These are phyloP conservation scores for Champsocephalus esox DNA, from an alignment of 2,797 vertebrate species.

Conservation along the genomic window DNA sequence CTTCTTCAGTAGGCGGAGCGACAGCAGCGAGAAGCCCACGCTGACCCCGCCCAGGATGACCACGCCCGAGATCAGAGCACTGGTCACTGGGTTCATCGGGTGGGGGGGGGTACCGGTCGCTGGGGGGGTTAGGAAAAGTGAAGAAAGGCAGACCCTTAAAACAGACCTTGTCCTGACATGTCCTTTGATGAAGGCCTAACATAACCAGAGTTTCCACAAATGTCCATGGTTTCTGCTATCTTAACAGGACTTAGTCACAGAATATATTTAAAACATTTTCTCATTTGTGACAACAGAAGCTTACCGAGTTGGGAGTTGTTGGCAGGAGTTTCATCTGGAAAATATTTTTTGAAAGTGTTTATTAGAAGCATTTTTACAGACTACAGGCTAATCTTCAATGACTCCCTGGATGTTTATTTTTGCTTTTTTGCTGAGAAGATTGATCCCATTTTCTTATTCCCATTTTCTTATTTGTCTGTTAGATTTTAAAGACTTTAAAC, in stretches of 20 bases:
- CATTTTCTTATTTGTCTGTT: neutral
- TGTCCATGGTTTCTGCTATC: neutral
- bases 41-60: constrained; percentile 89
- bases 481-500: neutral
- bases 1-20: constrained; percentile 88
- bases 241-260: neutral
- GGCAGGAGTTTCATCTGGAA: constrained; percentile 92
- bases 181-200: constrained; percentile 7
- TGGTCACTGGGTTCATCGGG: constrained; percentile 89
- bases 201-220: constrained; percentile 8
- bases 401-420: neutral
- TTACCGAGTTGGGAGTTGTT: constrained; percentile 97
- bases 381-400: neutral
- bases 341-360: constrained; percentile 21
- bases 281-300: constrained; percentile 41
- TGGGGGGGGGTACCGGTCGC: constrained; percentile 75
- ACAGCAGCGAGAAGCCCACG: constrained; percentile 87
- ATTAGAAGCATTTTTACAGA: constrained; percentile 1
- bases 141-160: constrained; percentile 32
- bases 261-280: constrained; percentile 10
- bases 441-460: neutral
- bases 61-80: constrained; percentile 90
- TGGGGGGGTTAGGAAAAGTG: constrained; percentile 41
- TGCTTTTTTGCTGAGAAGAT: neutral
- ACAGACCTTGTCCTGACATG: neutral